A percentile compares a stretch with the other conserved stretches of the same genome.
phyloP scores from a whole-genome alignment of 1,140 invertebrate species.

The Cheumatopsyche charites region DNA sequence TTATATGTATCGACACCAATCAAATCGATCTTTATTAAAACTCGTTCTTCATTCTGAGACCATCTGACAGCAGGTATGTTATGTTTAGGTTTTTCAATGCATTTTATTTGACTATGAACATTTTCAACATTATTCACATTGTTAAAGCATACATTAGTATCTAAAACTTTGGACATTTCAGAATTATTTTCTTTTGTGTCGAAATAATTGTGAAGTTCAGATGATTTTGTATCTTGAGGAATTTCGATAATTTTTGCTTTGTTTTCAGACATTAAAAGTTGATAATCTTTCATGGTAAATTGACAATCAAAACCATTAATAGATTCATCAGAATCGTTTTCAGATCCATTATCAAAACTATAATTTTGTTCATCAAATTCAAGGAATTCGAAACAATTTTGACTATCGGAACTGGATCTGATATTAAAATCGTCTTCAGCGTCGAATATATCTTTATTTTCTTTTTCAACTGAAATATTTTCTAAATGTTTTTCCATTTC shows the following conservation, averaged over 20 bases:
- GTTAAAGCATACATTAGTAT: too few species aligned
- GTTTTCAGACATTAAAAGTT: neutral
- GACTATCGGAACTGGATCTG: too few species aligned
- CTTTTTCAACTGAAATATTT: neutral
- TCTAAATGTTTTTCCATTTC: too few species aligned
- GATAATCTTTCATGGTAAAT: neutral
- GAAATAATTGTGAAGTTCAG: neutral
- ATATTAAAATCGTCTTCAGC: too few species aligned
- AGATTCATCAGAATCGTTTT: neutral
- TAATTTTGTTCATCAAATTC: too few species aligned
- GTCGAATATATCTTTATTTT: neutral
- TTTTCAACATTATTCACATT: too few species aligned
- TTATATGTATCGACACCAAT: constrained; percentile 16
- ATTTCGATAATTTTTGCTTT: constrained; percentile 12
- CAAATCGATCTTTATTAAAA: constrained; percentile 20
- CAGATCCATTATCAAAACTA: neutral
- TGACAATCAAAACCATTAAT: neutral
- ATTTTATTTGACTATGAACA: too few species aligned
- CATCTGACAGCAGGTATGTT: constrained; percentile 17
- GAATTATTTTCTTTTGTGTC: neutral
- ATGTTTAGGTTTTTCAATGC: constrained; percentile 6
- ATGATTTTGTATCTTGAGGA: neutral
- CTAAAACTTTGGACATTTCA: neutral
- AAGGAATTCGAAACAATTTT: too few species aligned
- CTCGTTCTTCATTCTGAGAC: neutral